Evolutionary conservation across 2,888 invertebrate species (phyloP), one percentile per base, ranked within the genome.

Genomic region (Parnassius smintheus): DNA sequence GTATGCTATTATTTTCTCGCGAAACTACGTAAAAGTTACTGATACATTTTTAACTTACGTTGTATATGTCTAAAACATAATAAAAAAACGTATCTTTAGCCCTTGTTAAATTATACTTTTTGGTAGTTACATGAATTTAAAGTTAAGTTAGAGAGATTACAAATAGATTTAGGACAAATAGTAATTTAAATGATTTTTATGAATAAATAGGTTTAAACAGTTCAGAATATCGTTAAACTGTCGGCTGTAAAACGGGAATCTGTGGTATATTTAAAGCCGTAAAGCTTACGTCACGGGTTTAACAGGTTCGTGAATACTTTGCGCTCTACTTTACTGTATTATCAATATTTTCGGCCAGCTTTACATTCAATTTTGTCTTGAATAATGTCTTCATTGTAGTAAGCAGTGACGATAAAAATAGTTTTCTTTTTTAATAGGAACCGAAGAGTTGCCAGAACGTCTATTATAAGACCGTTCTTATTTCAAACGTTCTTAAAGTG

Each of bases 191-290:
- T 13, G 44, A 41, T 56, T 50, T 54, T 56, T 50, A 62, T 66
- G 63, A 69, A 74, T 74, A 71, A 64, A 73, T 64, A 72, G 68
- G 68, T 70, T 72, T 66, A 67, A 63, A 68, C 67, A 68, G 67
- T 70, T 62, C 71, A 61, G 66, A 64, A 66, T 64, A 64, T 65
- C 67, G 66, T 74, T 67, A 73, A 73, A 70, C 67, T 70, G 72
- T 72, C 72, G 71, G 72, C 70, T 69, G 69, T 74, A 72, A 76
- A 74, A 72, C 63, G 60, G 68, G 68, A 72, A 69, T 66, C 72
- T 63, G 69, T 68, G 74, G 76, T 77, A 81, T 80, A 76, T 80
- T 80, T 75, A 77, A 73, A 73, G 68, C 69, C 68, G 68, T 73
- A 73, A 73, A 74, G 65, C 72, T 69, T 72, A 74, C 77, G 73